These are phyloP conservation scores for Tipula helvola DNA, from an alignment of 2,888 invertebrate species.

Conservation along the genomic window DNA sequence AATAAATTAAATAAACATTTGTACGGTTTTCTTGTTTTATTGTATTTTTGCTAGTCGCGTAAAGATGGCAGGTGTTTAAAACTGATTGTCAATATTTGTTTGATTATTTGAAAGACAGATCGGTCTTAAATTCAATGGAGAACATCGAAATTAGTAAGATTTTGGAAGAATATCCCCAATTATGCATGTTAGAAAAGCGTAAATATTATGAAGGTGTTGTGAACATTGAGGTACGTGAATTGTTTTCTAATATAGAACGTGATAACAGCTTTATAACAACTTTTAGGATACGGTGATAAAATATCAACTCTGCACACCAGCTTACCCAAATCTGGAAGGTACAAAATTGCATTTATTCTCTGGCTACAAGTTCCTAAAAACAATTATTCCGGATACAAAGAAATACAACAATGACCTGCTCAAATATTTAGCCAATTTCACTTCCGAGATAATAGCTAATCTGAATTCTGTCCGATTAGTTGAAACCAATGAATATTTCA, in stretches of 20 bases:
- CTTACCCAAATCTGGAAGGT: not conserved
- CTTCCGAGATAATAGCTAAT: not conserved
- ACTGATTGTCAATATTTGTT: not conserved
- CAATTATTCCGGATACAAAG: not conserved
- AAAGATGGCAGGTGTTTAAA: not conserved
- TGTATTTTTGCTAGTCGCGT: not conserved
- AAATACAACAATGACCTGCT: not conserved
- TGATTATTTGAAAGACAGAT: not conserved
- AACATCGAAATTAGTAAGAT: not conserved
- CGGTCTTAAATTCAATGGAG: not conserved
- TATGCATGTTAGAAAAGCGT: not conserved
- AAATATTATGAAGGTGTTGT: not conserved
- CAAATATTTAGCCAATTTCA: not conserved
- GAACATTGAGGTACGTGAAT: not conserved
- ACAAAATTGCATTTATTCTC: not conserved
- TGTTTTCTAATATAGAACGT: not conserved
- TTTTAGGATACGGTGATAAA: not conserved
- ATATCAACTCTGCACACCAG: not conserved
- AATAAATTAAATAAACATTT: not conserved
- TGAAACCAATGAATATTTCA: not conserved
- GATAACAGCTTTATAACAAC: not conserved
- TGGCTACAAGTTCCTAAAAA: not conserved
- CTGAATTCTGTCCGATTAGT: not conserved
- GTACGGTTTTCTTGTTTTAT: not conserved
- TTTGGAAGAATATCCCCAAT: not conserved